Evolutionary conservation across 2,888 invertebrate species (phyloP).

Genomic region (Emmelina monodactyla): DNA sequence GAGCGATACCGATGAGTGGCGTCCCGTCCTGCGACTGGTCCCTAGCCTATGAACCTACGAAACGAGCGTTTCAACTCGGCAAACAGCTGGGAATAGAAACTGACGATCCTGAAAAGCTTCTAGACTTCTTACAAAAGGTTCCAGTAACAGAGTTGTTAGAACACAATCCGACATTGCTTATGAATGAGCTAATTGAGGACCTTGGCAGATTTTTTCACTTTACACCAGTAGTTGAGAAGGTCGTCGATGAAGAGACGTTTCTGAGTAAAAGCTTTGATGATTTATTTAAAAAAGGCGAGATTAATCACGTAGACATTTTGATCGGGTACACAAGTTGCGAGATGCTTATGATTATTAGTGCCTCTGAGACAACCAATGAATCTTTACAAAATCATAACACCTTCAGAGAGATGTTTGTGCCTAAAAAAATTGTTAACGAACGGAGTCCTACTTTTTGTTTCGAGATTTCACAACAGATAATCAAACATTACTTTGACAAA

Average conservation of each 20-base stretch:
- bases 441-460: slow-evolving; percentile 19
- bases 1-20: slow-evolving; percentile 34
- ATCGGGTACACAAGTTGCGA: slow-evolving; percentile 75
- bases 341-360: slow-evolving; percentile 30
- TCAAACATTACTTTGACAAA: slow-evolving; percentile 26
- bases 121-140: slow-evolving; percentile 23
- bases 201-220: slow-evolving; percentile 26
- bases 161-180: slow-evolving; percentile 16
- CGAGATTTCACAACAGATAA: slow-evolving; percentile 25
- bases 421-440: slow-evolving; percentile 24
- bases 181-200: slow-evolving; percentile 22
- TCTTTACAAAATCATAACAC: slow-evolving; percentile 14
- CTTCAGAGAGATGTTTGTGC: slow-evolving; percentile 27
- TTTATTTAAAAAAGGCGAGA: slow-evolving; percentile 40
- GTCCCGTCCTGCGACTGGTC: slow-evolving; percentile 23
- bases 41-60: slow-evolving; percentile 17
- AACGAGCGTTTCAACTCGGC: slow-evolving; percentile 21
- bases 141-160: slow-evolving; percentile 19
- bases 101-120: slow-evolving; percentile 19
- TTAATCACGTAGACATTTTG: slow-evolving; percentile 68
- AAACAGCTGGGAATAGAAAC: slow-evolving; percentile 22
- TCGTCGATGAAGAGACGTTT: slow-evolving; percentile 28
- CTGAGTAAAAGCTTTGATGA: slow-evolving; percentile 23
- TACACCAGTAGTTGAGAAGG: slow-evolving; percentile 33
- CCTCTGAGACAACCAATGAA: slow-evolving; percentile 15